phyloP scores from a whole-genome alignment of 2,888 invertebrate species.

The Lottia scabra region DNA sequence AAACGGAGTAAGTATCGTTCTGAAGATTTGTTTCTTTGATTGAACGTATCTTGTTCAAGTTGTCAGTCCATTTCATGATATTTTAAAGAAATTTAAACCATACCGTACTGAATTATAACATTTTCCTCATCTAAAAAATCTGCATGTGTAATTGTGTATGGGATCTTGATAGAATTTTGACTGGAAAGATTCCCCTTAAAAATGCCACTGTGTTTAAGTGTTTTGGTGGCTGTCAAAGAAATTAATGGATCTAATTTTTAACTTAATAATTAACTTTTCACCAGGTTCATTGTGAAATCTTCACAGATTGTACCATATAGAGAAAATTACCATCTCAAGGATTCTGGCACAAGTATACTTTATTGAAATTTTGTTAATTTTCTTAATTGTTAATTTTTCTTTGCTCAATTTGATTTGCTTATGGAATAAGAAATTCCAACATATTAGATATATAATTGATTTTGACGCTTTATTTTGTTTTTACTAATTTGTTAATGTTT shows the following conservation, averaged over 20 bases:
- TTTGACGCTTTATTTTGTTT: background rate
- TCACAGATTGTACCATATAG: background rate
- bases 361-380: constrained; percentile 3
- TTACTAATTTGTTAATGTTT: constrained; percentile 6
- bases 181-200: constrained; percentile 2
- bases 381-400: constrained; percentile 5
- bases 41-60: constrained; percentile 4
- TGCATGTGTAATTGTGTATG: constrained; percentile 2
- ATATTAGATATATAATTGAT: constrained; percentile 1
- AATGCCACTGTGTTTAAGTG: constrained; percentile 3
- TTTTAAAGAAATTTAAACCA: background rate
- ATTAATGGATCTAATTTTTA: constrained; percentile 3
- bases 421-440: constrained; percentile 2
- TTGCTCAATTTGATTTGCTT: background rate
- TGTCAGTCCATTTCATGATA: constrained; percentile 1
- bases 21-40: constrained; percentile 3
- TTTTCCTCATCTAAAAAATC: too few relatives aligned
- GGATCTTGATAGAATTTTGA: background rate
- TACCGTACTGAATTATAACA: constrained; percentile 5
- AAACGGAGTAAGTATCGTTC: background rate
- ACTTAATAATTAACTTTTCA: constrained; percentile 1
- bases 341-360: constrained; percentile 5
- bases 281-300: constrained; percentile 1
- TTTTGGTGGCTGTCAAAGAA: constrained; percentile 2
- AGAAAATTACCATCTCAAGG: constrained; percentile 1